Percentiles rank a stretch among this genome's conserved stretches.
phyloP scores from a whole-genome alignment of 2,888 invertebrate genomes.

The Drosophila fulvimacula region DNA sequence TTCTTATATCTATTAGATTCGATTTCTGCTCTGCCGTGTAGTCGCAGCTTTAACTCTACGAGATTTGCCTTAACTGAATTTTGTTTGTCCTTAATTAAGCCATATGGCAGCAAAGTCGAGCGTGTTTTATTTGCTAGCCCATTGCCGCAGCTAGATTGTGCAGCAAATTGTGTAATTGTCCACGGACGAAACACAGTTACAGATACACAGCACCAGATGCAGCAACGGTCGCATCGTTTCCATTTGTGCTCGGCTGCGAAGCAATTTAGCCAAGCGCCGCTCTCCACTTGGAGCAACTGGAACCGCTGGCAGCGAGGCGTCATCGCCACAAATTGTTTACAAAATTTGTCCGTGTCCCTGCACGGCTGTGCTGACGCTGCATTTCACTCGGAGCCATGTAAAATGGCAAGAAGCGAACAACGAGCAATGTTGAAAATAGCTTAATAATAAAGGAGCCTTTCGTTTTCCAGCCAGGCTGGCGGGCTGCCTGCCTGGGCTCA shows the following conservation, averaged over 20 bases:
- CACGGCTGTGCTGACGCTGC: constrained; percentile 27
- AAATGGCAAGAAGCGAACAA: not conserved
- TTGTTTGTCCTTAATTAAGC: constrained; percentile 3
- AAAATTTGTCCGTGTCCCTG: constrained; percentile 5
- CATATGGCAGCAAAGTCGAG: constrained; percentile 1
- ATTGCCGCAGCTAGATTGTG: constrained; percentile 45
- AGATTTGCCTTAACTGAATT: constrained; percentile 52
- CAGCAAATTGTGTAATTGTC: constrained; percentile 62
- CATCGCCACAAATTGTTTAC: constrained; percentile 43
- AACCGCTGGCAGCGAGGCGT: constrained; percentile 13
- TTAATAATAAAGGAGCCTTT: constrained; percentile 63
- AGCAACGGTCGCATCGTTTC: constrained; percentile 6
- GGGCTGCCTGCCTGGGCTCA: constrained; percentile 31
- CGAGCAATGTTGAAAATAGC: constrained; percentile 55
- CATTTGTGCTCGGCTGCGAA: constrained; percentile 29
- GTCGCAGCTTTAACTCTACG: constrained; percentile 1
- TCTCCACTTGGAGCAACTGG: constrained; percentile 37
- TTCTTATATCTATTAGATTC: constrained; percentile 37
- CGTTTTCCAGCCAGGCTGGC: constrained; percentile 12
- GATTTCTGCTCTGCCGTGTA: constrained; percentile 16
- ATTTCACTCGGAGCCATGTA: constrained; percentile 5
- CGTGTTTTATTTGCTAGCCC: constrained; percentile 9
- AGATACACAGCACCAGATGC: constrained; percentile 15
- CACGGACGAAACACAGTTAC: constrained; percentile 17
- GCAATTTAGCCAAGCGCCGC: constrained; percentile 49